phyloP scores from a whole-genome alignment of 2,113 vertebrate species.

The Engraulis encrasicolus region DNA sequence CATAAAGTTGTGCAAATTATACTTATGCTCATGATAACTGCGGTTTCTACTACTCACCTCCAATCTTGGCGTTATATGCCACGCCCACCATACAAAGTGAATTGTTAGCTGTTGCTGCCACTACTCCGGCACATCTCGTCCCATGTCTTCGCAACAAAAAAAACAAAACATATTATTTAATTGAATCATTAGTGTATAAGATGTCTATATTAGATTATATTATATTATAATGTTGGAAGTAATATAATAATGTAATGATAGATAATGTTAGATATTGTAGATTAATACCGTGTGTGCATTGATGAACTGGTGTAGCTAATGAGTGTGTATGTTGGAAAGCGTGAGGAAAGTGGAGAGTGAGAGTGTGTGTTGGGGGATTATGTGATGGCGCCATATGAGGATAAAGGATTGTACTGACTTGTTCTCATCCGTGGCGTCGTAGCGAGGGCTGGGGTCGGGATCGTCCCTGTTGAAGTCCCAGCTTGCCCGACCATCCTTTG shows the following conservation, averaged over 20 bases:
- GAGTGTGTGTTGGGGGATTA: background rate
- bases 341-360: too few relatives aligned
- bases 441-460: constrained; percentile 86
- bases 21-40: too few relatives aligned
- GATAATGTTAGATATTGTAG: too few relatives aligned
- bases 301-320: too few relatives aligned
- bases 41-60: constrained; percentile 90
- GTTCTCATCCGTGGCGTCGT: constrained; percentile 85
- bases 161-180: constrained; percentile 41
- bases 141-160: constrained; percentile 85
- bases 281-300: too few relatives aligned
- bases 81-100: constrained; percentile 91
- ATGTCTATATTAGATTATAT: too few relatives aligned
- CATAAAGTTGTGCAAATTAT: too few relatives aligned
- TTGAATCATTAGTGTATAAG: background rate
- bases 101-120: constrained; percentile 92
- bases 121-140: constrained; percentile 92
- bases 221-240: too few relatives aligned
- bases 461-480: constrained; percentile 92
- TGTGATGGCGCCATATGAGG: background rate
- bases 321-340: too few relatives aligned
- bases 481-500: constrained; percentile 91
- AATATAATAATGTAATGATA: too few relatives aligned
- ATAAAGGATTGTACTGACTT: constrained; percentile 77
- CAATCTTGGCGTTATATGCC: constrained; percentile 91